Conservation (phyloP, 1,140 invertebrate species). For the Zeugodacus cucurbitae region DNA sequence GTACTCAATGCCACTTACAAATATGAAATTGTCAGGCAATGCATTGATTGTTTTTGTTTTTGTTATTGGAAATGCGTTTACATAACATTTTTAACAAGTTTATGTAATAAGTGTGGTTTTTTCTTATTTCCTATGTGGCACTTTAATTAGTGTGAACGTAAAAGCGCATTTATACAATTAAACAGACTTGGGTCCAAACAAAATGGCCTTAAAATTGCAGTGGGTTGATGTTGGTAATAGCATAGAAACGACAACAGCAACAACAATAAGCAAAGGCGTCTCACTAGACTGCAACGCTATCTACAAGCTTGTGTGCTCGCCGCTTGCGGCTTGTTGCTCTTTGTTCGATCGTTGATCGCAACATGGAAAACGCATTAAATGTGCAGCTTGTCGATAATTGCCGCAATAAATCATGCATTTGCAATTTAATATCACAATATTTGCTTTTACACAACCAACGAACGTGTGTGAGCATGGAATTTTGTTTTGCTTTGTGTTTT, state of each 20-base stretch:
- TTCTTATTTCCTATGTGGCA: not conserved
- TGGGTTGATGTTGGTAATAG: not conserved
- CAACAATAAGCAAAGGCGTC: not conserved
- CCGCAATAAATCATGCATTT: slow-evolving; percentile 34
- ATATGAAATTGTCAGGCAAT: slow-evolving; percentile 5
- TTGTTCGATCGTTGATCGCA: slow-evolving; percentile 22
- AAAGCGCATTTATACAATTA: slow-evolving; percentile 16
- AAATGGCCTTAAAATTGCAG: not conserved
- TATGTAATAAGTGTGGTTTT: not conserved
- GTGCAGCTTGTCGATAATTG: slow-evolving; percentile 30
- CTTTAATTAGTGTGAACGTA: slow-evolving; percentile 18
- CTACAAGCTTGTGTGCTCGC: not conserved
- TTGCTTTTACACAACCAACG: not conserved
- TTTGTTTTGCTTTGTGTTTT: slow-evolving; percentile 20
- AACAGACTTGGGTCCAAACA: not conserved
- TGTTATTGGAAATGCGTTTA: not conserved
- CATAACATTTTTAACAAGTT: not conserved
- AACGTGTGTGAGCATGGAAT: not conserved
- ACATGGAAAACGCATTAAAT: slow-evolving; percentile 38
- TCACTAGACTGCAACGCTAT: not conserved
- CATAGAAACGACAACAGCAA: not conserved
- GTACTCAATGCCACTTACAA: not conserved
- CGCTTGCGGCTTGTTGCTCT: not conserved
- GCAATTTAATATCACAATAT: slow-evolving; percentile 38
- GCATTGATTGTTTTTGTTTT: not conserved